Conservation (phyloP, 2,888 invertebrate genomes). For the Catocala fraxini region DNA sequence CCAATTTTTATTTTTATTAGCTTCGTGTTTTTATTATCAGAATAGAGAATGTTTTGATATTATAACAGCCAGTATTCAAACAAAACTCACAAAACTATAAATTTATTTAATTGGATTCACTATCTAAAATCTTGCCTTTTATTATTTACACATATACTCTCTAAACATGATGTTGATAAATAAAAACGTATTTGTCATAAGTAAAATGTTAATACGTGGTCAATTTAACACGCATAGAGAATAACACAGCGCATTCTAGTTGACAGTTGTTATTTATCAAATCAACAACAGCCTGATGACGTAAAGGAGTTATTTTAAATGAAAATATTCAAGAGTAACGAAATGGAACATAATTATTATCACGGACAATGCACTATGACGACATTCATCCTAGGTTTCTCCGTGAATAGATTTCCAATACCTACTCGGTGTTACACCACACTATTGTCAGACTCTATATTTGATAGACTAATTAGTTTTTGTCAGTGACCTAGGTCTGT, state of each 20-base stretch:
- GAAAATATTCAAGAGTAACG: conserved; percentile 26
- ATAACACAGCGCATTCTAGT: conserved; percentile 1
- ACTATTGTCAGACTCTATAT: conserved; percentile 25
- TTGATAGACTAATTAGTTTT: conserved; percentile 19
- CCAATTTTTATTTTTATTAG: no score
- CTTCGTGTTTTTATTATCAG: no score
- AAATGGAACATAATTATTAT: conserved; percentile 27
- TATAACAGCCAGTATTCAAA: no score
- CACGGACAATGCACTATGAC: conserved; percentile 34
- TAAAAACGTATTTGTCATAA: no score
- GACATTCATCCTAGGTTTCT: conserved; percentile 27
- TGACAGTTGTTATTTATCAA: conserved; percentile 11
- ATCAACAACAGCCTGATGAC: conserved; percentile 12
- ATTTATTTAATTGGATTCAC: no score
- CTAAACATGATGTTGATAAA: no score
- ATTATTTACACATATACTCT: no score
- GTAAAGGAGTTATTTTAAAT: conserved; percentile 22
- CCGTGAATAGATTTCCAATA: conserved; percentile 42
- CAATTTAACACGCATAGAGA: background rate
- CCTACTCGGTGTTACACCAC: conserved; percentile 33
- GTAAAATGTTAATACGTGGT: no score
- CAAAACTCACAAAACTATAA: no score
- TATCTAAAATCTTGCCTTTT: no score
- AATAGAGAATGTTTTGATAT: no score
- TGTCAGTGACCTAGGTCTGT: conserved; percentile 7